These are phyloP conservation scores for Lepeophtheirus salmonis DNA, from an alignment of 1,140 invertebrate genomes.

Conservation along the genomic window DNA sequence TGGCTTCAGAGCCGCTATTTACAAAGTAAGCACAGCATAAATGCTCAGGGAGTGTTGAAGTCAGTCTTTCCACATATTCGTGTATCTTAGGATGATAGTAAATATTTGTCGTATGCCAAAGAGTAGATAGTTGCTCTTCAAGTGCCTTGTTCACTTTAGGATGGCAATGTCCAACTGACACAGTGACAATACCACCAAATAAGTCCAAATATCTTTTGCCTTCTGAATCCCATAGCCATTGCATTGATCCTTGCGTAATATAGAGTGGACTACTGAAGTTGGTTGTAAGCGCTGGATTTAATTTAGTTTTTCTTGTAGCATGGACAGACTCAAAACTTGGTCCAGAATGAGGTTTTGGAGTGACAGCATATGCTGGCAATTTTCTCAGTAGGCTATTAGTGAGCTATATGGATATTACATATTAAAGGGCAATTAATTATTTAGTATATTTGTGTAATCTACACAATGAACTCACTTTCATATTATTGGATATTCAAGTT, in stretches of 20 bases:
- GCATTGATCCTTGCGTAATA: constrained; percentile 63
- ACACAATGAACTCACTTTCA: no score
- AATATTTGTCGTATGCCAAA: constrained; percentile 81
- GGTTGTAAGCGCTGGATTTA: constrained; percentile 50
- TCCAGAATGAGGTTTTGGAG: not conserved
- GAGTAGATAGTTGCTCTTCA: constrained; percentile 49
- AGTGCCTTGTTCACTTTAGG: constrained; percentile 55
- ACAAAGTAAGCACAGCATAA: constrained; percentile 76
- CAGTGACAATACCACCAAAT: constrained; percentile 87
- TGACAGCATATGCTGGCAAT: not conserved
- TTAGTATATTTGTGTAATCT: no score
- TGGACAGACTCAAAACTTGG: not conserved
- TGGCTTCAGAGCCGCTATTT: constrained; percentile 92
- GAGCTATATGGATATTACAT: no score
- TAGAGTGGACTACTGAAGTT: constrained; percentile 66
- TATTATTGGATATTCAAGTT: no score
- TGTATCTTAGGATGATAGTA: constrained; percentile 75
- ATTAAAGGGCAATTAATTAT: no score
- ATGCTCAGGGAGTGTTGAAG: constrained; percentile 56
- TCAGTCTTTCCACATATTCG: constrained; percentile 67
- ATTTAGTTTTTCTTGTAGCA: constrained; percentile 25
- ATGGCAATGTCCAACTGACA: constrained; percentile 93
- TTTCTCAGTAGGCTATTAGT: no score
- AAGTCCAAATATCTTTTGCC: constrained; percentile 78
- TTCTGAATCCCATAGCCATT: constrained; percentile 74